A percentile compares a stretch with the other conserved stretches of the same genome.
Evolutionary conservation across 2,113 vertebrate genomes (phyloP).

Genomic region (Gymnarchus niloticus): DNA sequence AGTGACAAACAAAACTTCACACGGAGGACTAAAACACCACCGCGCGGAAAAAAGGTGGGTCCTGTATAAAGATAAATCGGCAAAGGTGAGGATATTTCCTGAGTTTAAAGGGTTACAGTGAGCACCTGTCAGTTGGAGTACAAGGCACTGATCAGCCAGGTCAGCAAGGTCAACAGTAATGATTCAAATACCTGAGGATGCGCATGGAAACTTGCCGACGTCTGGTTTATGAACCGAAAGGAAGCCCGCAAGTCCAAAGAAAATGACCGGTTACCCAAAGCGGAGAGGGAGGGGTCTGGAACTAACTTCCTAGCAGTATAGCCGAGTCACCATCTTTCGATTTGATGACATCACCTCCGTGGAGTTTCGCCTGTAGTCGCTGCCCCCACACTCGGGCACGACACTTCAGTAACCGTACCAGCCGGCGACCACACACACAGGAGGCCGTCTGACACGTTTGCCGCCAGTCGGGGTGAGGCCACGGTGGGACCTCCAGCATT

Average conservation of each 20-base stretch:
- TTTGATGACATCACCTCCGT: neutral
- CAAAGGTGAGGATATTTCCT: neutral
- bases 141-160: neutral
- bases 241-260: neutral
- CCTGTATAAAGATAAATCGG: neutral
- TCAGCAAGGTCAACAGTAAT: neutral
- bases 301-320: neutral
- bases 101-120: neutral
- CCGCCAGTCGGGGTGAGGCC: neutral
- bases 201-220: neutral
- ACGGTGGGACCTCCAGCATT: neutral
- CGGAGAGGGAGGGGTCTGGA: neutral
- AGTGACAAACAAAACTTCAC: too few relatives aligned
- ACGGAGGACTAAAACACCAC: too few relatives aligned
- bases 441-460: neutral
- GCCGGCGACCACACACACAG: neutral
- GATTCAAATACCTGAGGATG: neutral
- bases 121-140: neutral
- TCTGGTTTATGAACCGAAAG: neutral
- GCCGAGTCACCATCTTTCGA: neutral
- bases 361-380: neutral
- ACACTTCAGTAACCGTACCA: neutral
- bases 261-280: neutral
- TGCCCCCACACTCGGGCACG: conserved; percentile 8
- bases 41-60: too few relatives aligned